phyloP scores from a whole-genome alignment of 2,888 invertebrate species.

The Pilophorus perplexus region DNA sequence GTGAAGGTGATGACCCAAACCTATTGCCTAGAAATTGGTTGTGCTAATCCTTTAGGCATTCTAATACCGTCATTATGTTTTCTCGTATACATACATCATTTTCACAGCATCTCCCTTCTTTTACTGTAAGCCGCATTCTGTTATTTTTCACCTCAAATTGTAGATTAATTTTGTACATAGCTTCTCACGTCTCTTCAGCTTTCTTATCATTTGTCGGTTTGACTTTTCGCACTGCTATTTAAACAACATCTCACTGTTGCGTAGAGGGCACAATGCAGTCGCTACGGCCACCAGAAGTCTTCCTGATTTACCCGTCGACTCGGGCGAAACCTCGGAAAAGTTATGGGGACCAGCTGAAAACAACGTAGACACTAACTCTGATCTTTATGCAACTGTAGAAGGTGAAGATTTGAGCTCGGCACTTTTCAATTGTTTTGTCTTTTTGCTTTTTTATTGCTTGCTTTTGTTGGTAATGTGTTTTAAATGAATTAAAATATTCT shows the following conservation, averaged over 20 bases:
- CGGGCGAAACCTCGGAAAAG: conserved; percentile 52
- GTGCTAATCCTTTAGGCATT: too few relatives aligned
- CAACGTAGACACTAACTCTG: conserved; percentile 72
- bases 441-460: neutral
- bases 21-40: too few relatives aligned
- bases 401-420: conserved; percentile 27
- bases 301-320: conserved; percentile 75
- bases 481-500: neutral
- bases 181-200: too few relatives aligned
- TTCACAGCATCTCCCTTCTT: too few relatives aligned
- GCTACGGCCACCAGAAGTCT: conserved; percentile 68
- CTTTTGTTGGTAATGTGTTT: neutral
- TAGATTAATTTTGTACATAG: too few relatives aligned
- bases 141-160: too few relatives aligned
- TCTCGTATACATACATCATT: too few relatives aligned
- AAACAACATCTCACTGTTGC: conserved; percentile 13
- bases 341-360: conserved; percentile 49
- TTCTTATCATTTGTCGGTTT: conserved; percentile 2
- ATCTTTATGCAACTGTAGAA: conserved; percentile 80
- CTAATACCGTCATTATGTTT: too few relatives aligned
- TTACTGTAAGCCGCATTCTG: too few relatives aligned
- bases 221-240: neutral
- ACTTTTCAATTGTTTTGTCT: neutral
- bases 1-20: too few relatives aligned
- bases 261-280: conserved; percentile 43